Percentiles rank a stretch among this genome's conserved stretches.
Conservation (phyloP, 2,797 vertebrate genomes). For the Psittacula derbiana region DNA sequence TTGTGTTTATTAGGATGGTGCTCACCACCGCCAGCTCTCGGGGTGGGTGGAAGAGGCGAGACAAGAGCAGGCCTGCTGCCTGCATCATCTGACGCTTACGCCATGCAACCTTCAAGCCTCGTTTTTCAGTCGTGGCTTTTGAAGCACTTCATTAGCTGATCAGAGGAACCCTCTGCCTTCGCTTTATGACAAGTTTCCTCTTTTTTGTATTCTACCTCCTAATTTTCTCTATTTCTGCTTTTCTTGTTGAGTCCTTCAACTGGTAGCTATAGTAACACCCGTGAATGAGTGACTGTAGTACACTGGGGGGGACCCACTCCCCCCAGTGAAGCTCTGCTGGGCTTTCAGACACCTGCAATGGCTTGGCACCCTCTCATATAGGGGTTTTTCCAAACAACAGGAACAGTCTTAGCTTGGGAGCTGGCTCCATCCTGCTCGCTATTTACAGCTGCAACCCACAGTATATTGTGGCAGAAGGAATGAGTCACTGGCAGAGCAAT, state of each 20-base stretch:
- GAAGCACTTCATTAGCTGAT: slow-evolving; percentile 29
- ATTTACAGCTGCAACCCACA: slow-evolving; percentile 38
- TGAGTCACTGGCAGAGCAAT: slow-evolving; percentile 57
- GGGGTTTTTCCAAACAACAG: neutral
- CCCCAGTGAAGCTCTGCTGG: neutral
- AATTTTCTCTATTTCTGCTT: slow-evolving; percentile 1
- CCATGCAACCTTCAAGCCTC: neutral
- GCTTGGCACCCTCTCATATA: neutral
- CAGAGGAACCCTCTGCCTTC: slow-evolving; percentile 21
- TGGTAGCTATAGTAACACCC: slow-evolving; percentile 53
- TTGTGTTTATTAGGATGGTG: neutral
- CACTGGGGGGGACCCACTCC: neutral
- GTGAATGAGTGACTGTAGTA: neutral
- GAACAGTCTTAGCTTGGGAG: neutral
- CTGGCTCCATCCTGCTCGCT: neutral
- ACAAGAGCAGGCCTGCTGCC: neutral
- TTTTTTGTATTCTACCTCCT: neutral
- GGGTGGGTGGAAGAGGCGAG: neutral
- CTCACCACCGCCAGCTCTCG: neutral
- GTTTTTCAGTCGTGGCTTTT: slow-evolving; percentile 1
- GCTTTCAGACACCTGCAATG: neutral
- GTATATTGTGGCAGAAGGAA: slow-evolving; percentile 28
- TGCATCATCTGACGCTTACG: neutral
- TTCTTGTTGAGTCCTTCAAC: neutral
- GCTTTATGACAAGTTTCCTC: neutral